A percentile compares a stretch with the other conserved stretches of the same genome.
These are phyloP conservation scores for Chloropsis cyanopogon DNA, from an alignment of 2,113 vertebrate genomes.

Conservation along the genomic window DNA sequence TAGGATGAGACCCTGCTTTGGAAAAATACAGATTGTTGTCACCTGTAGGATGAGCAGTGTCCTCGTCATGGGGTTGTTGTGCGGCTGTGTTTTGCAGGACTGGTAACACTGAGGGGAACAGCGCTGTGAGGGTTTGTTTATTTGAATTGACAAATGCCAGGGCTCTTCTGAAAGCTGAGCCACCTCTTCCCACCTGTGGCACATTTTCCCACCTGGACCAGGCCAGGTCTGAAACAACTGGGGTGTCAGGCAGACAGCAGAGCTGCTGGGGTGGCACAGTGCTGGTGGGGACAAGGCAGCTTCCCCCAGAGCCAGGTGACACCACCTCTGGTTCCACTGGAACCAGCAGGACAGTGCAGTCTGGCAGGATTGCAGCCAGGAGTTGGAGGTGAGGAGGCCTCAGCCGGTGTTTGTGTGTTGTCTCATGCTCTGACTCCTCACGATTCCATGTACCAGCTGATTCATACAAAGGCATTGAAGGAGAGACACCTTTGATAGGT, in stretches of 20 bases:
- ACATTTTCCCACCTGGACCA: neutral
- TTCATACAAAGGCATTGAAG: neutral
- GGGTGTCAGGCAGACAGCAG: neutral
- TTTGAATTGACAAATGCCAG: neutral
- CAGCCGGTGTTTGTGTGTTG: neutral
- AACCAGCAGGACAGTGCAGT: rapidly evolving
- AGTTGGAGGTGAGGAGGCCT: rapidly evolving
- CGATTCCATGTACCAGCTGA: neutral
- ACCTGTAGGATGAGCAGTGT: rapidly evolving
- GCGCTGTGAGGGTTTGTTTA: rapidly evolving
- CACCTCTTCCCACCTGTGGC: neutral
- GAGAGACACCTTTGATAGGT: neutral
- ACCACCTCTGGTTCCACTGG: neutral
- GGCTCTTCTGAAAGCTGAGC: neutral
- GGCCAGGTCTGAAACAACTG: rapidly evolving
- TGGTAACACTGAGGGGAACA: rapidly evolving
- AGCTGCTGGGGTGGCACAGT: neutral
- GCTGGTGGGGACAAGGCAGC: neutral
- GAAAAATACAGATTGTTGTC: rapidly evolving
- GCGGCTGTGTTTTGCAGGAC: neutral
- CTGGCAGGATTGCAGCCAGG: neutral
- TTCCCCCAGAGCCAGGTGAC: neutral
- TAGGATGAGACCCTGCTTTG: neutral
- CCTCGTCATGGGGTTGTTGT: rapidly evolving
- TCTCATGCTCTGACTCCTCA: neutral